Conservation (phyloP, 2,888 invertebrate species). For the Serripes groenlandicus region DNA sequence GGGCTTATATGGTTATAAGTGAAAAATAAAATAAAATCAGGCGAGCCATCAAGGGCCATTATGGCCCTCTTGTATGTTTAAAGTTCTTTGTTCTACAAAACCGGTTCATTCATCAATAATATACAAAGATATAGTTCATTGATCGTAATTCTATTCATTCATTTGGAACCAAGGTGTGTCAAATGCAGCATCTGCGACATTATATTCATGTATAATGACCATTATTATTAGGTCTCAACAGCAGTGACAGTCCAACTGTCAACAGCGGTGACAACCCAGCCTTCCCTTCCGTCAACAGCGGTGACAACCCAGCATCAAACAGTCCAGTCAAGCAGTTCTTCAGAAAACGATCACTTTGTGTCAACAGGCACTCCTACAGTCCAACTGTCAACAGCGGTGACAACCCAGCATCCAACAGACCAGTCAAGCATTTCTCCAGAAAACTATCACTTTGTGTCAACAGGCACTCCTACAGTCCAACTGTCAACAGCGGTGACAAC, state of each 20-base stretch:
- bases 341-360: conserved; percentile 18
- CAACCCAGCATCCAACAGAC: conserved; percentile 8
- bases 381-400: conserved; percentile 20
- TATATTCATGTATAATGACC: conserved; percentile 3
- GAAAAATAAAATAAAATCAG: too few relatives aligned
- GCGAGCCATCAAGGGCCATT: too few relatives aligned
- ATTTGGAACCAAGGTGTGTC: neutral
- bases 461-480: conserved; percentile 19
- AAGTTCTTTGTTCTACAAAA: too few relatives aligned
- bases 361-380: conserved; percentile 16
- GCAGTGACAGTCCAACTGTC: conserved; percentile 6
- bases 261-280: conserved; percentile 19
- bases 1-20: too few relatives aligned
- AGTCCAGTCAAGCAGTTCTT: conserved; percentile 19
- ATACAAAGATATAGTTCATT: neutral
- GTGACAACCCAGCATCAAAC: conserved; percentile 6
- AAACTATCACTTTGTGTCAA: conserved; percentile 18
- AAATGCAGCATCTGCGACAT: conserved; percentile 12
- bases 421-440: conserved; percentile 17
- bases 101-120: too few relatives aligned
- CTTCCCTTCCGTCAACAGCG: conserved; percentile 19
- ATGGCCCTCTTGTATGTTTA: too few relatives aligned
- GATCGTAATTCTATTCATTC: conserved; percentile 4
- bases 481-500: conserved; percentile 14
- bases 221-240: conserved; percentile 8